A percentile compares a stretch with the other conserved stretches of the same genome.
Conservation (phyloP, 2,113 vertebrate genomes). For the Brachionichthys hirsutus region DNA sequence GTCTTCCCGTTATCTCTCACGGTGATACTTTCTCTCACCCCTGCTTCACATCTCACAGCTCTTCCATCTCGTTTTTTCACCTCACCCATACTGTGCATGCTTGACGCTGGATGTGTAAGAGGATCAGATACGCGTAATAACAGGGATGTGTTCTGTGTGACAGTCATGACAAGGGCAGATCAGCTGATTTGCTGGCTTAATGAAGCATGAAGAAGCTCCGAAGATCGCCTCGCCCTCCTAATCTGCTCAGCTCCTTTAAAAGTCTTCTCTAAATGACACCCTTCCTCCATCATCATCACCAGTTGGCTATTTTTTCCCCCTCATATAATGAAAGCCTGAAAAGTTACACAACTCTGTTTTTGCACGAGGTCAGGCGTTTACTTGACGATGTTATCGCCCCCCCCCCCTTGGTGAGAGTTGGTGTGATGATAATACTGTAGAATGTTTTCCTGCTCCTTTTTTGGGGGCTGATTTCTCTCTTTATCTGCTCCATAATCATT, state of each 20-base stretch:
- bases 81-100: too few species aligned
- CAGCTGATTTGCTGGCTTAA: constrained; percentile 48
- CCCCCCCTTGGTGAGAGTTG: constrained; percentile 7
- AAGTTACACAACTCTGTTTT: constrained; percentile 36
- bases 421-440: constrained; percentile 37
- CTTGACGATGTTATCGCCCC: constrained; percentile 37
- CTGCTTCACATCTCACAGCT: constrained; percentile 25
- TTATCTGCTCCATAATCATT: constrained; percentile 57
- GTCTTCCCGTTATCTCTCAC: constrained; percentile 39
- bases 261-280: too few species aligned
- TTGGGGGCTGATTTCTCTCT: constrained; percentile 44
- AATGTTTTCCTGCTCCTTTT: constrained; percentile 44
- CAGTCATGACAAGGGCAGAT: constrained; percentile 32
- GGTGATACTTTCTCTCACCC: constrained; percentile 53
- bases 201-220: constrained; percentile 51
- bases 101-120: too few species aligned
- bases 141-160: constrained; percentile 11
- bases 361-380: constrained; percentile 30
- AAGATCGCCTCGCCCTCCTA: too few species aligned
- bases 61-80: neutral
- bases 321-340: neutral
- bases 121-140: constrained; percentile 15
- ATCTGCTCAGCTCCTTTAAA: neutral
- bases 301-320: too few species aligned
- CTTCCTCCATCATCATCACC: too few species aligned